Conservation (phyloP, 2,888 invertebrate species). For the Drosophila atripex region DNA sequence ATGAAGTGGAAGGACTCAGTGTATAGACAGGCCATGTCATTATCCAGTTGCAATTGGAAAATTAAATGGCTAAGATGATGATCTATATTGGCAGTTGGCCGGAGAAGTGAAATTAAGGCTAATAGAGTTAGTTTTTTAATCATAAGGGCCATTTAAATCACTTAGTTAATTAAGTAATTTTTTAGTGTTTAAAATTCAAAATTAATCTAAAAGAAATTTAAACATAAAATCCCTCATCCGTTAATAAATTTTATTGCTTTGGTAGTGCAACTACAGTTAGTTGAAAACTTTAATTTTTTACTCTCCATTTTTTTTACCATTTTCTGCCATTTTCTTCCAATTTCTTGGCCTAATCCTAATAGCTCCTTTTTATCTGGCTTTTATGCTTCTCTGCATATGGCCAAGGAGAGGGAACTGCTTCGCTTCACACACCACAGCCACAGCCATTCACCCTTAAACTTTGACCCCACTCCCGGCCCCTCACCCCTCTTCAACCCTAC, state of each 20-base stretch:
- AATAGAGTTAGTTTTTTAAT: neutral
- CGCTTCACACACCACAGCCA: neutral
- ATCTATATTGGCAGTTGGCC: slow-evolving; percentile 16
- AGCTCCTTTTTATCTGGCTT: slow-evolving; percentile 32
- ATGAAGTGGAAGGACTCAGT: slow-evolving; percentile 47
- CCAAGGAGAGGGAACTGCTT: slow-evolving; percentile 24
- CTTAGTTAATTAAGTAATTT: neutral
- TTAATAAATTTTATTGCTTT: too few relatives aligned
- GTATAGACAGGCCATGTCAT: slow-evolving; percentile 65
- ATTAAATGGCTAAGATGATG: slow-evolving; percentile 17
- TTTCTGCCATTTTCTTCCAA: slow-evolving; percentile 1
- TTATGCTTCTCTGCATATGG: slow-evolving; percentile 38
- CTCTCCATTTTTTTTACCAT: neutral
- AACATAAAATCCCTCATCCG: too few relatives aligned
- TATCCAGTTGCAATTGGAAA: slow-evolving; percentile 64
- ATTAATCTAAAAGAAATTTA: too few relatives aligned
- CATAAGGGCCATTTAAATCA: neutral
- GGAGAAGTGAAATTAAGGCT: slow-evolving; percentile 3
- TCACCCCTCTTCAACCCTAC: neutral
- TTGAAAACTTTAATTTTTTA: neutral
- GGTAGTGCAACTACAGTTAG: too few relatives aligned
- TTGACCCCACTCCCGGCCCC: neutral
- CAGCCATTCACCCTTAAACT: neutral
- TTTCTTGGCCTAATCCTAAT: slow-evolving; percentile 40
- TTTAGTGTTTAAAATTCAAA: too few relatives aligned